A percentile compares a stretch with the other conserved stretches of the same genome.
phyloP scores from a whole-genome alignment of 2,113 vertebrate genomes.

The Rhagologus leucostigma region DNA sequence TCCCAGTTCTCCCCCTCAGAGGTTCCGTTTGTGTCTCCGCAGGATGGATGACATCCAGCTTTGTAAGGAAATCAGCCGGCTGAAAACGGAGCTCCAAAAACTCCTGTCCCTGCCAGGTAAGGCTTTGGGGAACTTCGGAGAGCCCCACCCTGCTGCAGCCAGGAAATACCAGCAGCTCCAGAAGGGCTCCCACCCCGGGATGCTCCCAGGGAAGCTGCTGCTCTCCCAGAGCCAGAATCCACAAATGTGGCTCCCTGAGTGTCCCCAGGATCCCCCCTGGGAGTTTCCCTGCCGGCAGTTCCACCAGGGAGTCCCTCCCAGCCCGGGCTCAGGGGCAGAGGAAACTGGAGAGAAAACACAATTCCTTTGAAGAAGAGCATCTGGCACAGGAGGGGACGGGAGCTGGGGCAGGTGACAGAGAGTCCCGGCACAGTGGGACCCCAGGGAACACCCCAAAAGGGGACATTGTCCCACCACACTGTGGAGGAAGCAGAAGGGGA shows the following conservation, averaged over 20 bases:
- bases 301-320: not conserved
- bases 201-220: not conserved
- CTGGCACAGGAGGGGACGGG: not conserved
- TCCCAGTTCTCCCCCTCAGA: not conserved
- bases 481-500: not conserved
- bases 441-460: not conserved
- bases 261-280: not conserved
- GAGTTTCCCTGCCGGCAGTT: not conserved
- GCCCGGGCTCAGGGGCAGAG: not conserved
- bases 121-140: not conserved
- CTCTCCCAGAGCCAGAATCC: not conserved
- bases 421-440: not conserved
- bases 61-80: slow-evolving; percentile 85
- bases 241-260: not conserved
- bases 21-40: not conserved
- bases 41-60: slow-evolving; percentile 94
- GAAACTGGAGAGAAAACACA: not conserved
- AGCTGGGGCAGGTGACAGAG: not conserved
- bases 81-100: slow-evolving; percentile 85
- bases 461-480: not conserved
- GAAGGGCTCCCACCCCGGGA: too few species aligned
- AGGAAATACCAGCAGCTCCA: not conserved
- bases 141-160: not conserved
- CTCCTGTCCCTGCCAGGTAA: slow-evolving; percentile 80
- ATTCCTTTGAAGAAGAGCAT: not conserved